Evolutionary conservation across 2,888 invertebrate species (phyloP).

Genomic region (Phyllotreta striolata): DNA sequence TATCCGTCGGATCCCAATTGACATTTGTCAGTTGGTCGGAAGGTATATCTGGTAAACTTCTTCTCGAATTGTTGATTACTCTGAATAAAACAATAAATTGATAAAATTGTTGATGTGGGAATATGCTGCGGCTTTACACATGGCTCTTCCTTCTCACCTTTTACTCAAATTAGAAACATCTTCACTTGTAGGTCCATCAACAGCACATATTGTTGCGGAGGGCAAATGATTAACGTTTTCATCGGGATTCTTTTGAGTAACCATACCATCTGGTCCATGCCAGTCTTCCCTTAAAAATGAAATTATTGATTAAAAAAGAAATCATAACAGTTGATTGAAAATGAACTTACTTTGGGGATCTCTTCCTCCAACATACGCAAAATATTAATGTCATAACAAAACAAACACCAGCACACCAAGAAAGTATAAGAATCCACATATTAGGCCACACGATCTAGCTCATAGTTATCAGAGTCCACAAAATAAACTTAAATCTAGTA

Average conservation of each 20-base stretch:
- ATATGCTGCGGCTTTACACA: background rate
- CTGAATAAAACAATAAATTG: no score
- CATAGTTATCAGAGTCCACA: constrained; percentile 23
- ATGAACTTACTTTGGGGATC: constrained; percentile 56
- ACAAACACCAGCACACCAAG: constrained; percentile 51
- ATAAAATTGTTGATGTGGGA: no score
- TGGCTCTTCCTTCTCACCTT: constrained; percentile 54
- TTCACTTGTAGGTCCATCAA: constrained; percentile 49
- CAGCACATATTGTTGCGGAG: constrained; percentile 52
- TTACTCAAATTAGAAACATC: constrained; percentile 55
- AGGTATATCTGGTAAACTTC: constrained; percentile 87
- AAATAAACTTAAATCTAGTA: constrained; percentile 2
- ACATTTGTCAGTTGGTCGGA: constrained; percentile 62
- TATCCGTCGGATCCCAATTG: constrained; percentile 66
- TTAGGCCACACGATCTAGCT: constrained; percentile 24
- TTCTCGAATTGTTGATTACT: constrained; percentile 66
- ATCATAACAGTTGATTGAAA: constrained; percentile 5
- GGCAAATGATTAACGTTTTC: constrained; percentile 65
- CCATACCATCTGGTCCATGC: constrained; percentile 76
- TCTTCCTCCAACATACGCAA: constrained; percentile 59
- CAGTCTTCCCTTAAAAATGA: constrained; percentile 69
- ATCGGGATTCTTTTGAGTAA: constrained; percentile 75
- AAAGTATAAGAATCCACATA: constrained; percentile 46
- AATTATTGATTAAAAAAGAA: constrained; percentile 23
- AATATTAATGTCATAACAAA: constrained; percentile 55